Evolutionary conservation across 2,888 invertebrate genomes (phyloP), one percentile per base, ranked within the genome.

Genomic region (Scrobipalpa atriplicella): DNA sequence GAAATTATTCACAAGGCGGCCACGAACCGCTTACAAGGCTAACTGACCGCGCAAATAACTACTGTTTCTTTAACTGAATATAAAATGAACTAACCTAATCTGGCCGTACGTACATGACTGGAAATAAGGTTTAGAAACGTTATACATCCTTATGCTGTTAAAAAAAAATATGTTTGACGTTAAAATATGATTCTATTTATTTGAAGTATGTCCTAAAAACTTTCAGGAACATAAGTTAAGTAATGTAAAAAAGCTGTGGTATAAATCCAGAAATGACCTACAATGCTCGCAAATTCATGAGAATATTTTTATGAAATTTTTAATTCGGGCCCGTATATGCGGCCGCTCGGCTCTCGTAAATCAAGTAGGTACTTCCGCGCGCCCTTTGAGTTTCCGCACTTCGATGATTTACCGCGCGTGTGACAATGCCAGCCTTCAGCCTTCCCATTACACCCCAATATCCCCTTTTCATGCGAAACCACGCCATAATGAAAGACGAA

Each of bases 291-390:
- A 56, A 80, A 84, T 81, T 88, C 84, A 86, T 83, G 6, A 89
- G 54, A 56, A 56, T 21, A 56, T 56, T 56, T 89, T 90, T 88
- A 89, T 87, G 85, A 88, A 85, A 84, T 81, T 87, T 89, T 89
- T 87, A 89, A 89, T 88, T 85, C 83, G 79, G 80, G 82, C 82
- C 77, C 86, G 84, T 86, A 85, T 82, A 84, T 80, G 83, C 81
- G 83, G 79, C 80, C 81, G 78, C 80, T 47, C 47, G 54, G 54
- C 13, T 81, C 82, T 83, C 89, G 84, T 90, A 89, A 90, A 90
- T 89, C 90, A 89, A 88, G 87, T n/a, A n/a, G n/a, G n/a, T 84
- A 86, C 86, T 88, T 88, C 86, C 87, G 85, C 80, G 77, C 85
- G 83, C 85, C 87, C 87, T 88, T 89, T 89, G 87, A 88, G 87